Conservation (phyloP, 2,113 vertebrate genomes). For the Mesembrinibis cayennensis region DNA sequence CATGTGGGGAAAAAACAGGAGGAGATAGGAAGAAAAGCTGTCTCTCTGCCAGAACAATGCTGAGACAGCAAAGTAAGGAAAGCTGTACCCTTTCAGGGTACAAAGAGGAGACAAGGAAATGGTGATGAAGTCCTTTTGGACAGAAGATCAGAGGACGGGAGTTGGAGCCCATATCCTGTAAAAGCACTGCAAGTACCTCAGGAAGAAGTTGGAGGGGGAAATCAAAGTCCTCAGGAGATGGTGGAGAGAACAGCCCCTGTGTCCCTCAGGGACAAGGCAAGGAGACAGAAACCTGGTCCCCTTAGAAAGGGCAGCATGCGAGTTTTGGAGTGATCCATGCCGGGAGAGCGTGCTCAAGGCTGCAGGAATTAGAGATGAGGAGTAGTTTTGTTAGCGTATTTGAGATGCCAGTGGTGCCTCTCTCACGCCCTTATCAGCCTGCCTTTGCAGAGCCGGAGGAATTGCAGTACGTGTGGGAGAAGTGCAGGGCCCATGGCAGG, state of each 20-base stretch:
- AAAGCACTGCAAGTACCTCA: background rate
- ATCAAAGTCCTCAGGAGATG: background rate
- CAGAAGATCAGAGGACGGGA: background rate
- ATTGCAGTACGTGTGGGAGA: background rate
- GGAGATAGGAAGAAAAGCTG: background rate
- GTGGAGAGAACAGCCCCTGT: background rate
- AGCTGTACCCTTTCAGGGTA: background rate
- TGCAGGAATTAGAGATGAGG: background rate
- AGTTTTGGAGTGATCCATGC: background rate
- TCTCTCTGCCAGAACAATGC: background rate
- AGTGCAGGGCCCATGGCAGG: background rate
- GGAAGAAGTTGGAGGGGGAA: background rate
- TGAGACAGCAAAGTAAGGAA: background rate
- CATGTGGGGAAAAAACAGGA: background rate
- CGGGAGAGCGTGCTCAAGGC: fast-evolving
- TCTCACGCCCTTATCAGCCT: background rate
- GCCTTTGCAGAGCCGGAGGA: background rate
- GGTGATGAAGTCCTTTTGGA: background rate
- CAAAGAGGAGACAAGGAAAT: background rate
- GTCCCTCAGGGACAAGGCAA: background rate
- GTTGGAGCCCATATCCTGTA: background rate
- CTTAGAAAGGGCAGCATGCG: background rate
- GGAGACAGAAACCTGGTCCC: background rate
- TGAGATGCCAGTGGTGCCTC: background rate
- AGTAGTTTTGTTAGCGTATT: fast-evolving